Percentiles rank a stretch among this genome's conserved stretches.
phyloP scores from a whole-genome alignment of 2,797 vertebrate species.

The Melanotaenia trifasciata region DNA sequence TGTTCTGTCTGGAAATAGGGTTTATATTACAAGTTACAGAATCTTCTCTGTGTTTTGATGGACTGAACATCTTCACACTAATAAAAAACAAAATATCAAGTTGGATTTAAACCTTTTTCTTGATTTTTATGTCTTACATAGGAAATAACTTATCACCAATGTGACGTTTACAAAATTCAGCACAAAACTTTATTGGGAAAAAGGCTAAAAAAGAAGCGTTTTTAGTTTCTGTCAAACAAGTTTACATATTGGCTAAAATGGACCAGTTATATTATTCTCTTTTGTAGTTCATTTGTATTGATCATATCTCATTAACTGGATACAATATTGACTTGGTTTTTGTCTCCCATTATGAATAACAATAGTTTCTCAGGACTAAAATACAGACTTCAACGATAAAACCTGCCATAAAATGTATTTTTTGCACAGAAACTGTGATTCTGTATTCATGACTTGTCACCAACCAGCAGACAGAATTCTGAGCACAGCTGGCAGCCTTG shows the following conservation, averaged over 20 bases:
- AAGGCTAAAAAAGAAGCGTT: not conserved
- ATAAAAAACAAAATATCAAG: too few relatives aligned
- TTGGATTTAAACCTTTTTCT: too few relatives aligned
- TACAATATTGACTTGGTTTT: not conserved
- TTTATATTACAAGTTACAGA: not conserved
- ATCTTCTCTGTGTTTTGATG: too few relatives aligned
- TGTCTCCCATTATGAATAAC: not conserved
- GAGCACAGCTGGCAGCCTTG: conserved; percentile 73
- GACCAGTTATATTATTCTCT: not conserved
- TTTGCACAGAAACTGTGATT: conserved; percentile 35
- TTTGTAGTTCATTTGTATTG: not conserved
- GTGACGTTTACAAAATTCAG: not conserved
- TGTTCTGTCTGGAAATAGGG: too few relatives aligned
- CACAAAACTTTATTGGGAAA: not conserved
- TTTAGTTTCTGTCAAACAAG: not conserved
- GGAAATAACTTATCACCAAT: not conserved
- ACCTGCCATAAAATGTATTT: conserved; percentile 34
- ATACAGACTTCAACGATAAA: conserved; percentile 23
- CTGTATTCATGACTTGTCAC: conserved; percentile 65
- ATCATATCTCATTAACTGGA: not conserved
- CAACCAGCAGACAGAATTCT: conserved; percentile 62
- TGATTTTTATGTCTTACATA: not conserved
- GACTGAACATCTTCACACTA: too few relatives aligned
- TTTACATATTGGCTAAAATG: not conserved
- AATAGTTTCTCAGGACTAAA: not conserved